These are phyloP conservation scores for Cheumatopsyche charites DNA, from an alignment of 1,140 invertebrate genomes.

Conservation along the genomic window DNA sequence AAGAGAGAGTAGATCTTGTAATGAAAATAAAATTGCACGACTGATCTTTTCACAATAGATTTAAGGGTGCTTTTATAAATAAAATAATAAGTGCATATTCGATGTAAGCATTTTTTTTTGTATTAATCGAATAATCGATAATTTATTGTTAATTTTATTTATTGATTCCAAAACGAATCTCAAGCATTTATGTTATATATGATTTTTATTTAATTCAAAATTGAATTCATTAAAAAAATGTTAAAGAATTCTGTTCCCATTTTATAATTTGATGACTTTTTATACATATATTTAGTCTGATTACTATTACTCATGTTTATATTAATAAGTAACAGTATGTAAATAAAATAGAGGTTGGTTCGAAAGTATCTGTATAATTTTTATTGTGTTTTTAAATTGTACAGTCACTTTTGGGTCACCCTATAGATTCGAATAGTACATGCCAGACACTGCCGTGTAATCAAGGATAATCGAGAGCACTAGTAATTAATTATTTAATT, in stretches of 20 bases:
- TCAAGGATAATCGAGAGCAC: not conserved
- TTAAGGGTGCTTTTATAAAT: conserved; percentile 26
- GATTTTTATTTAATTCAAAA: too few relatives aligned
- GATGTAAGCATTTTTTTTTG: not conserved
- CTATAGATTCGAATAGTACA: not conserved
- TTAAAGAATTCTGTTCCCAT: too few relatives aligned
- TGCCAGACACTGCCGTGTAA: conserved; percentile 23
- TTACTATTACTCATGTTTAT: too few relatives aligned
- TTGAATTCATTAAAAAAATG: too few relatives aligned
- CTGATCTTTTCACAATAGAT: conserved; percentile 36
- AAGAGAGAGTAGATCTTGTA: conserved; percentile 11
- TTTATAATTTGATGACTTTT: too few relatives aligned
- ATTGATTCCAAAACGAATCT: conserved; percentile 6
- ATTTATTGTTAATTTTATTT: not conserved
- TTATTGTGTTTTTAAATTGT: too few relatives aligned
- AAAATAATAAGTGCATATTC: not conserved
- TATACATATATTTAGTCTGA: too few relatives aligned
- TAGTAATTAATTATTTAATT: too few relatives aligned
- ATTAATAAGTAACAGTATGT: too few relatives aligned
- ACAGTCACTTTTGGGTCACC: too few relatives aligned
- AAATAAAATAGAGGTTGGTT: too few relatives aligned
- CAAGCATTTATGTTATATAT: not conserved
- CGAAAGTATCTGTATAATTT: too few relatives aligned
- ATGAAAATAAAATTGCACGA: conserved; percentile 29
- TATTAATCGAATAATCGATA: not conserved